Evolutionary conservation across 2,113 vertebrate genomes (phyloP), one percentile per base, ranked within the genome.

Genomic region (Drymodes brunneopygia): DNA sequence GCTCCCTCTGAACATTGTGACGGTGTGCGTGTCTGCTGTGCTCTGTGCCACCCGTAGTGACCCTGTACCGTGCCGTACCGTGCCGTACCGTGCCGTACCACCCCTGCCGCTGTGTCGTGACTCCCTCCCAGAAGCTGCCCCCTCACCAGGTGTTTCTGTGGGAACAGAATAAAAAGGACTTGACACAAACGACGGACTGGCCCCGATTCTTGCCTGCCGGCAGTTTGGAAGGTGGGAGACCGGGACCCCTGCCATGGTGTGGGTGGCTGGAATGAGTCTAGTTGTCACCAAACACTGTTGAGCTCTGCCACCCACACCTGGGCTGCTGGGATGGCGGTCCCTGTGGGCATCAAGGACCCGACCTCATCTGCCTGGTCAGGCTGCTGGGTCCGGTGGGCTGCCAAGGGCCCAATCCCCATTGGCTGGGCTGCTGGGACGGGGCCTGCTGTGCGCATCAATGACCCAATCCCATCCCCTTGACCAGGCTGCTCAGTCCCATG

Each of bases 31-130:
- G 98, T 99, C 99, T 98, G 98, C 97, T 98, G 98, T 99, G 98
- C 98, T 98, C 98, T 98, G 99, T 99, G 98, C 99, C 98, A 98
- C 98, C 98, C 97, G 98, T 98, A 99, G 98, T 99, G 99, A 98
- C 98, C 98, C 98, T 16, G 91, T 96, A 72, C 95, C 18, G 93
- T 96, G 88, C 95, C 73, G 95, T 96, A 73, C 95, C 82, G 94
- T 95, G 64, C 94, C 84, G 91, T 93, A 42, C 92, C 50, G 95
- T 96, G 88, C 95, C 81, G 93, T 95, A 38, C 93, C 36, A 8
- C 89, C 91, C 91, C 98, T 97, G 98, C 98, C 98, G 98, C 98
- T 98, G 98, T 99, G 98, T 99, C 98, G 99, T 99, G 99, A 99
- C 98, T 95, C 96, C 96, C 95, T 98, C 98, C 98, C 97, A 98